Base-by-base conservation (phyloP, 2,888 invertebrate genomes). In the Ganaspis brasiliensis region DNA sequence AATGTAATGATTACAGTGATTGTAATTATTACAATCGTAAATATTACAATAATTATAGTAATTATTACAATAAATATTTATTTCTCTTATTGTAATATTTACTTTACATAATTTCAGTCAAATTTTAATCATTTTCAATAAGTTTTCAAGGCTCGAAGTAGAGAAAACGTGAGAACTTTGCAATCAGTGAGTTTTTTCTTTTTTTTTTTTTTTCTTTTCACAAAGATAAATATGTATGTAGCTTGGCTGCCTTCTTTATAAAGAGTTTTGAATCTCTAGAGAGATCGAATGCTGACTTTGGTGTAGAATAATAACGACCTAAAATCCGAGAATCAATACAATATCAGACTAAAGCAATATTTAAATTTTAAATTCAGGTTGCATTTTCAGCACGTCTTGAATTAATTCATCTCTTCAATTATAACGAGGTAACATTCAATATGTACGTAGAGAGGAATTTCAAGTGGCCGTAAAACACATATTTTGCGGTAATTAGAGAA, bases 321-420 rank as follows among this genome's bases (percentile, higher is more conserved):
- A 77, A 75, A 77, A 81, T 78, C 75, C 72, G 75, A 79, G 74
- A 81, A 81, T 81, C 81, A 75, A 81, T 79, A 81, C 31, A 40
- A 67, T 67, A 67, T 45, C 26, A 2, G 40, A 26, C 45, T 45
- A 67, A 67, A 49, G 45, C 67, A 67, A 49, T 67, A 67, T 67
- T 67, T 67, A 67, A 67, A 67, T 67, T 45, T 67, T 45, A 67
- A 67, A 67, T 67, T 45, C 45, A 49, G 26, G 14, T 45, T 67
- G 45, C 45, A 21, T 67, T 67, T 67, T 45, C 21, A n/a, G 24
- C 45, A 45, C n/a, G 24, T 26, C 67, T 67, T 67, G 45, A 67
- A 49, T 67, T 67, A 45, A 67, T 67, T 61, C 16, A 35, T 45
- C 24, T 45, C 45, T 67, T 45, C 45, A 45, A 67, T 67, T 67